These are phyloP conservation scores for Zootoca vivipara DNA, from an alignment of 2,113 vertebrate species.

Conservation along the genomic window DNA sequence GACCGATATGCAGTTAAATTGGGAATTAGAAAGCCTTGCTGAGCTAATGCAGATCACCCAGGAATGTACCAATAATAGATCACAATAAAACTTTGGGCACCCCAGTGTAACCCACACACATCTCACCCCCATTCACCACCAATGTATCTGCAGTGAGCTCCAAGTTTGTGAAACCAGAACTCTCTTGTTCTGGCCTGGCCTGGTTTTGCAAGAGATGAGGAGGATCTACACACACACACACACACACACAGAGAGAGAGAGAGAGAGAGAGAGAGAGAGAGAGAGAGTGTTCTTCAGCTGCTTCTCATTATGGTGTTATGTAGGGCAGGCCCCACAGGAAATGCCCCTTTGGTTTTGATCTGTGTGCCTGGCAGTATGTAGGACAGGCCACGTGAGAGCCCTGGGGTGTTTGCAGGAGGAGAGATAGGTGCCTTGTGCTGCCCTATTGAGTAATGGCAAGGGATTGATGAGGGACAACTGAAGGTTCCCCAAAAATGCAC, in stretches of 20 bases:
- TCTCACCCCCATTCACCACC: too few species aligned
- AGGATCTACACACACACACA: not conserved
- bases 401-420: not conserved
- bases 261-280: too few species aligned
- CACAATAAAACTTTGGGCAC: too few species aligned
- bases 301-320: constrained; percentile 21
- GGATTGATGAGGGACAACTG: not conserved
- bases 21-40: too few species aligned
- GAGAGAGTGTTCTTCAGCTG: constrained; percentile 44
- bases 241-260: too few species aligned
- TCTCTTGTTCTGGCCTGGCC: constrained; percentile 36
- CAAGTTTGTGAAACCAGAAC: not conserved
- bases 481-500: not conserved
- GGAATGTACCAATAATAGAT: too few species aligned
- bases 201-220: constrained; percentile 53
- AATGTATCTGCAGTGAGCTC: too few species aligned
- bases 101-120: too few species aligned
- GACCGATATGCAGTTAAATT: too few species aligned
- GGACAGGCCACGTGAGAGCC: not conserved
- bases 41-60: too few species aligned
- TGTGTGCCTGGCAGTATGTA: not conserved
- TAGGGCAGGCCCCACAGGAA: constrained; percentile 29
- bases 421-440: not conserved
- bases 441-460: too few species aligned
- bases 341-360: not conserved